Percentiles rank a stretch among this genome's conserved stretches.
Evolutionary conservation across 2,888 invertebrate species (phyloP).

Genomic region (Globia sparganii): DNA sequence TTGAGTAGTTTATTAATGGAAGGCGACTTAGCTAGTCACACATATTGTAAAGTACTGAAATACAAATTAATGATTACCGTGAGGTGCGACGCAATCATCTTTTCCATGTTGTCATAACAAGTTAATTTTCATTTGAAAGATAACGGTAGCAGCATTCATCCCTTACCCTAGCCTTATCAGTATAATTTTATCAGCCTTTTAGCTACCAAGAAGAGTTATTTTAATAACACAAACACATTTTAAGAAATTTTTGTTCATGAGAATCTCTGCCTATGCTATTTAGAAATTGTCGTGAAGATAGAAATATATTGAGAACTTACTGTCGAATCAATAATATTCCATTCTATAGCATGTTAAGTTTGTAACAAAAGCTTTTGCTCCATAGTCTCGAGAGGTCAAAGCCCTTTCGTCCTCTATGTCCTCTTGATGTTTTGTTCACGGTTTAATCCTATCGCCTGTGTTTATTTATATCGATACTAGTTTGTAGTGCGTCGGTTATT

Average conservation of each 20-base stretch:
- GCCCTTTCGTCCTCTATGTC: slow-evolving; percentile 62
- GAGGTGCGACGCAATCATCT: neutral
- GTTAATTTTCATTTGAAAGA: slow-evolving; percentile 15
- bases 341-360: slow-evolving; percentile 6
- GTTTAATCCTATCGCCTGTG: slow-evolving; percentile 41
- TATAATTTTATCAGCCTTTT: slow-evolving; percentile 14
- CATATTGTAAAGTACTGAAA: no score
- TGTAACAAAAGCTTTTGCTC: slow-evolving; percentile 32
- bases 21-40: no score
- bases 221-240: neutral
- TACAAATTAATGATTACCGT: neutral
- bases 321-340: slow-evolving; percentile 23
- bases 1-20: no score
- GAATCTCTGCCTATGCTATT: slow-evolving; percentile 3
- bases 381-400: slow-evolving; percentile 57
- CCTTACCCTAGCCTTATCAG: neutral
- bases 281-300: neutral
- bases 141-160: neutral
- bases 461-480: slow-evolving; percentile 60
- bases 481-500: slow-evolving; percentile 40
- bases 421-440: slow-evolving; percentile 57
- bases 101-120: neutral
- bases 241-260: neutral
- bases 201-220: neutral
- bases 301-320: neutral